A percentile compares a stretch with the other conserved stretches of the same genome.
phyloP scores from a whole-genome alignment of 1,140 invertebrate genomes.

The Galendromus occidentalis region DNA sequence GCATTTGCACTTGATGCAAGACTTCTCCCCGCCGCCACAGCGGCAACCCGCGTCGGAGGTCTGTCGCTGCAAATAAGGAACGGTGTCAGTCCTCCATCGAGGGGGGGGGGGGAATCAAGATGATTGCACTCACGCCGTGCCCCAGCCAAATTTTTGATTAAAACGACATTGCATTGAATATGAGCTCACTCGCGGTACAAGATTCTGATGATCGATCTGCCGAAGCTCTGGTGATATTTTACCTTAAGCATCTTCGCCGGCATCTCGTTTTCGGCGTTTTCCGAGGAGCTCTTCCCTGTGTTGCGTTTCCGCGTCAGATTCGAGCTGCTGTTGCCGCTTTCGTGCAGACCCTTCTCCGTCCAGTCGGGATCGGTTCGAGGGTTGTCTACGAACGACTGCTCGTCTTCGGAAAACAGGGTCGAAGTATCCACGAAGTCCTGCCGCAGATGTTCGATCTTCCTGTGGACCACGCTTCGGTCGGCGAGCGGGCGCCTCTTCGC shows the following conservation, averaged over 20 bases:
- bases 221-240: neutral
- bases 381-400: neutral
- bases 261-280: neutral
- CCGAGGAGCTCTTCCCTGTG: neutral
- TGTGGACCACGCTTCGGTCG: neutral
- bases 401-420: neutral
- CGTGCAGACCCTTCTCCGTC: neutral
- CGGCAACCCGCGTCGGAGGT: neutral
- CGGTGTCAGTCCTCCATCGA: neutral
- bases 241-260: neutral
- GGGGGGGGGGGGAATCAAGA: neutral
- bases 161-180: neutral
- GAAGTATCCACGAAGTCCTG: neutral
- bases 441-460: neutral
- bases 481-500: neutral
- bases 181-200: neutral
- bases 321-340: neutral
- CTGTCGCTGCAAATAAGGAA: neutral
- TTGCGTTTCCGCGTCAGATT: too few species aligned
- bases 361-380: neutral
- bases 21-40: neutral
- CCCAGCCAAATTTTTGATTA: neutral
- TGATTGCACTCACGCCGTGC: neutral
- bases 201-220: neutral
- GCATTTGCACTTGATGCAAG: neutral